phyloP scores from a whole-genome alignment of 1,140 invertebrate species.

The Anagrus nilaparvatae region DNA sequence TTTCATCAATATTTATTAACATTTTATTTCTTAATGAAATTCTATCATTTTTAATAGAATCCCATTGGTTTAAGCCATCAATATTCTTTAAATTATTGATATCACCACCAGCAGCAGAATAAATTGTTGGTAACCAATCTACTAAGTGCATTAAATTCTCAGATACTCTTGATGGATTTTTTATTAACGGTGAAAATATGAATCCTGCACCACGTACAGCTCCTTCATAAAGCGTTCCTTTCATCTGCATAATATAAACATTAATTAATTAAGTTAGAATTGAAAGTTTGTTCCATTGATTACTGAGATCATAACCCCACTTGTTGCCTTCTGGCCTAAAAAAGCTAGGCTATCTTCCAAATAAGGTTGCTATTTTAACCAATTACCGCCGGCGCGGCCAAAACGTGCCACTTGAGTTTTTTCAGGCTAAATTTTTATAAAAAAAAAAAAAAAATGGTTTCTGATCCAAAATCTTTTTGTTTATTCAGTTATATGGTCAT shows the following conservation, averaged over 20 bases:
- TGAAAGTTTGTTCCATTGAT: no score
- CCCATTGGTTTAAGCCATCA: conserved; percentile 42
- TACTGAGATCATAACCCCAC: no score
- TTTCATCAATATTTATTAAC: conserved; percentile 31
- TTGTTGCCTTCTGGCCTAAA: no score
- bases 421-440: no score
- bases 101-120: conserved; percentile 43
- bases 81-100: conserved; percentile 23
- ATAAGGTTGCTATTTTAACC: no score
- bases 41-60: conserved; percentile 22
- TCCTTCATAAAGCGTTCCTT: conserved; percentile 50
- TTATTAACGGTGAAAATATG: conserved; percentile 43
- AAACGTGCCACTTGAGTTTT: no score
- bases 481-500: no score
- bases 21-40: conserved; percentile 13
- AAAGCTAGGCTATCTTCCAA: no score
- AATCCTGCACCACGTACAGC: conserved; percentile 53
- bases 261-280: no score
- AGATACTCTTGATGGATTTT: conserved; percentile 41
- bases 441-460: no score
- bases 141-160: conserved; percentile 56
- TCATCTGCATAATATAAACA: conserved; percentile 35
- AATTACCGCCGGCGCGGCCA: no score
- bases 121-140: conserved; percentile 66
- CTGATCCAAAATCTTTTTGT: no score